Evolutionary conservation across 1,140 invertebrate genomes (phyloP), one percentile per base, ranked within the genome.

Genomic region (Palaemon carinicauda): DNA sequence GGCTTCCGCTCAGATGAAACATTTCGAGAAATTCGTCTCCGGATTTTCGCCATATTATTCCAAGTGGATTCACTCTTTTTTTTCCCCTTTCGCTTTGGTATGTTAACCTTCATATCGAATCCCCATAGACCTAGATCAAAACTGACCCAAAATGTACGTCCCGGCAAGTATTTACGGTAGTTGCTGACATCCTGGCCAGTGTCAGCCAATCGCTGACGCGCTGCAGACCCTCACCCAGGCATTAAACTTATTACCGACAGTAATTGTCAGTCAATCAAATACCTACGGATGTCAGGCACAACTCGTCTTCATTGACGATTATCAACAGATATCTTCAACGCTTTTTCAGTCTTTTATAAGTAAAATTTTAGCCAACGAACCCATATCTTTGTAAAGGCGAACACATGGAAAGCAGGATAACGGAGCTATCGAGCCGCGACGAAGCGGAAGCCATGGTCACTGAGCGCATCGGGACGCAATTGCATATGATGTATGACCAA

Each of bases 181-280:
- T 86, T 86, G 83, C 83, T 86, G 77, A 86, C 80, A 86, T 86
- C 83, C 83, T 86, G 83, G 75, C 71, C 54, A 86, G 77, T 54
- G 77, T 79, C 83, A 52, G 77, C 83, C 83, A 86, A 86, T 86
- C 77, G 74, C 73, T 80, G 73, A 41, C 74, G 65, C 60, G 83
- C 83, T 86, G 77, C 60, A 86, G 80, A 65, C 83, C 83, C 77
- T 86, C 83, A 86, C 79, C 83, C 83, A 86, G 80, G 80, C 78
- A 86, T 86, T 86, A 86, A 80, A 50, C 74, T 80, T 80, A 86
- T 86, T 86, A 86, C 41, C 24, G 56, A 77, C 29, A 78, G 71
- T 86, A 86, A 86, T 86, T 86, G 83, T 86, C 83, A 86, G 83
- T 86, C 83, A 86, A 86, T 86, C 83, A 80, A 73, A 74, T 73